Evolutionary conservation across 2,113 vertebrate genomes (phyloP), one percentile per base, ranked within the genome.

Genomic region (Oncorhynchus masou): DNA sequence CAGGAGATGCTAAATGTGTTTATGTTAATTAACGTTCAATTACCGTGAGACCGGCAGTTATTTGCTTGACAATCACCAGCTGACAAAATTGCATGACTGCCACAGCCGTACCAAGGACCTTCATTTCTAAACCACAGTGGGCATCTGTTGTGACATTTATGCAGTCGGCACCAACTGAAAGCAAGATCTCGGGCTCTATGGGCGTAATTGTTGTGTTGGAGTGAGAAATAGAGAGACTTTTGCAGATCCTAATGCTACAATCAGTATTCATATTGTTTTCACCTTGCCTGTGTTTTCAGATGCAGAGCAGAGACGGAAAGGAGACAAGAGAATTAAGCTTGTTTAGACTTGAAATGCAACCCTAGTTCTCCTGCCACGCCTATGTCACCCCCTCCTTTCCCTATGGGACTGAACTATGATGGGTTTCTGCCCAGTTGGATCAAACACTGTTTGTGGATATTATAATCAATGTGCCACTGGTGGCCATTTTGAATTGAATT

Each of bases 191-290:
- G 70, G 68, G 70, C 24, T 48, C 39, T 66, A 62, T 45, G 39
- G 31, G 60, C 1, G 27, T 75, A 83, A 79, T 77, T 57, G 69
- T 83, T 22, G 65, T 67, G 57, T 79, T 74, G 75, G 66, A 1
- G 1, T 57, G 11, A 51, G 0, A 1, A 15, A 16, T 3, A 54
- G 49, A 54, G 51, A 54, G 51, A 45, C 13, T 15, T 25, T 34
- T 39, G 65, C 27, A n/a, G 22, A 67, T 59, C 39, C 74, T 65
- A 3, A 54, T 67, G 74, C 29, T 48, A 57, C 20, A 60, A 67
- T 39, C 54, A 64, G 48, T 16, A 25, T 59, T 49, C 66, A 75
- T 29, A 75, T 45, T 45, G 39, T 9, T 45, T 45, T 45, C 39
- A 45, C 39, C 39, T 45, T 11, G 39, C 39, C 39, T 45, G 39